Percentiles rank a stretch among this genome's conserved stretches.
Conservation (phyloP, 2,888 invertebrate species). For the Ectropis crepuscularia region DNA sequence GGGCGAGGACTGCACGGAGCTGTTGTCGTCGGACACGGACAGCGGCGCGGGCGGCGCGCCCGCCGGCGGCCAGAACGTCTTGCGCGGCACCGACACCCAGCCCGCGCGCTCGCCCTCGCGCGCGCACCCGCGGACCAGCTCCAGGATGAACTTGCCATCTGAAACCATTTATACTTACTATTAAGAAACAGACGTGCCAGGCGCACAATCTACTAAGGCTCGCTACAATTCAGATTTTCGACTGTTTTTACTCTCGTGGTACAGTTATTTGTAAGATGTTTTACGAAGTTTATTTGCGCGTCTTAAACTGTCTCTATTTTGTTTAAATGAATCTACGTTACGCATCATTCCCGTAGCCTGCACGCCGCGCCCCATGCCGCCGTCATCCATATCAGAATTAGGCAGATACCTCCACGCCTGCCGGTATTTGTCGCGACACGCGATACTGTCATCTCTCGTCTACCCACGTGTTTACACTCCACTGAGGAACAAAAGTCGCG, state of each 20-base stretch:
- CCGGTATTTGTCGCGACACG: no score
- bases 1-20: constrained; percentile 95
- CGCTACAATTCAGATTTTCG: no score
- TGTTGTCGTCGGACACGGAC: constrained; percentile 96
- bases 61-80: constrained; percentile 94
- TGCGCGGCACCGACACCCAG: constrained; percentile 95
- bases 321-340: no score
- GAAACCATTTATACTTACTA: constrained; percentile 36
- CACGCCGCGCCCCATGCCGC: no score
- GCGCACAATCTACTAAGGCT: no score
- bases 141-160: constrained; percentile 97
- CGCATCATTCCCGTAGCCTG: no score
- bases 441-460: constrained; percentile 18
- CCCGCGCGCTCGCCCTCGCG: constrained; percentile 90
- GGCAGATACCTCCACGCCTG: no score
- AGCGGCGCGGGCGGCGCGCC: constrained; percentile 90
- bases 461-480: constrained; percentile 24
- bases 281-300: no score
- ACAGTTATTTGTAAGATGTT: no score
- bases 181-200: constrained; percentile 5
- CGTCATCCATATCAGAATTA: no score
- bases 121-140: constrained; percentile 87
- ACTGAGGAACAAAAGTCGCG: constrained; percentile 22
- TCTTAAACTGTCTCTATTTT: no score
- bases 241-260: no score